These are phyloP conservation scores for Rhaphigaster nebulosa DNA, from an alignment of 2,888 invertebrate genomes.

Conservation along the genomic window DNA sequence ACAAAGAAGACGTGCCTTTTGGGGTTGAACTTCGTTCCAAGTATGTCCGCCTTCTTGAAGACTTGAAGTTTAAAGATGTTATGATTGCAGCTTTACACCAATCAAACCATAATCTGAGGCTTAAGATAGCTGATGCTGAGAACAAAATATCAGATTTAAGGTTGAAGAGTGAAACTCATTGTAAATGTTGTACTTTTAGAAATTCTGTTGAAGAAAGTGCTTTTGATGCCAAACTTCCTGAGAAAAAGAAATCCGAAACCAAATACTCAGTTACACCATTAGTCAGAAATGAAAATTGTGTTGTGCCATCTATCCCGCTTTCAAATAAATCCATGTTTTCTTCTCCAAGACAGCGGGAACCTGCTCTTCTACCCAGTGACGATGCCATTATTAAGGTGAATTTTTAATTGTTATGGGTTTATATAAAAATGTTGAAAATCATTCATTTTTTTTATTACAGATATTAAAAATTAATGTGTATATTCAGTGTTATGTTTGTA, in stretches of 20 bases:
- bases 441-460: not conserved
- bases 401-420: not conserved
- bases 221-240: slow-evolving; percentile 19
- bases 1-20: slow-evolving; percentile 48
- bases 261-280: slow-evolving; percentile 49
- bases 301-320: not conserved
- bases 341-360: slow-evolving; percentile 10
- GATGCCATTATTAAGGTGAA: slow-evolving; percentile 37
- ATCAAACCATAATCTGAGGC: slow-evolving; percentile 61
- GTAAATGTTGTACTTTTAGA: slow-evolving; percentile 60
- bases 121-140: slow-evolving; percentile 62
- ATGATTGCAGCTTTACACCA: slow-evolving; percentile 62
- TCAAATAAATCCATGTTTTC: not conserved
- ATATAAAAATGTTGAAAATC: not conserved
- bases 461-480: not conserved
- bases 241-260: slow-evolving; percentile 36
- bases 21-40: slow-evolving; percentile 24
- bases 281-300: slow-evolving; percentile 32
- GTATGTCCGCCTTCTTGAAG: slow-evolving; percentile 56
- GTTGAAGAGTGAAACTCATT: slow-evolving; percentile 61
- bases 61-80: slow-evolving; percentile 61
- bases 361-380: slow-evolving; percentile 39
- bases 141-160: slow-evolving; percentile 62
- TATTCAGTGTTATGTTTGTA: not conserved
- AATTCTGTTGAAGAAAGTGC: slow-evolving; percentile 30